Base-by-base conservation (phyloP, 2,113 vertebrate species). In the Lepidothrix coronata region DNA sequence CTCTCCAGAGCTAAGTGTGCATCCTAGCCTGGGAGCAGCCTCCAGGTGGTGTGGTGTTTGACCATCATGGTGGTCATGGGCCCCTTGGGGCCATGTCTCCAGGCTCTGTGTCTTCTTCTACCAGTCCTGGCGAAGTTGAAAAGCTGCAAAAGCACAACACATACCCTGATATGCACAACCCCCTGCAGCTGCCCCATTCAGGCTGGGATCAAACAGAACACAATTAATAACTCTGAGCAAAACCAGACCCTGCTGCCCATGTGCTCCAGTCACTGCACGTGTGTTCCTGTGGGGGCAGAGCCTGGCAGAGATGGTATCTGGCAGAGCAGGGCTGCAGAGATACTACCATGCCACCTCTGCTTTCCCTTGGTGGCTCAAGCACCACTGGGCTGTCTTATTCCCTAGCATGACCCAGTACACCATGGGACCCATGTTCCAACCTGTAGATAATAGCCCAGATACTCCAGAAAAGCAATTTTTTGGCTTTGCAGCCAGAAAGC, bases 201-300 rank as follows among this genome's bases (percentile, higher is more conserved):
- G 61, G 13, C 70, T 74, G 75, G 83, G 86, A 97, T 95, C 95
- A 97, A 96, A 93, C 71, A 76, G 83, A 92, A 62, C n/a, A 55
- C 0, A 0, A 76, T 77, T 90, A 94, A 79, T 65, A 66, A 62
- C 6, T 2, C 44, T 95, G 96, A 97, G 88, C 67, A 96, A 97
- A 96, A 85, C 96, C 96, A 96, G 96, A 93, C 35, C 49, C 67
- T 23, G 31, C 67, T 70, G 88, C 59, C 55, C 7, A 8, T 31
- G 88, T 70, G 70, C 67, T 87, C 51, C 74, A 46, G 87, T 54
- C 0, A 0, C 81, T 2, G 19, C 94, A 91, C 67, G 23, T 93
- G 93, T 31, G 3, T 76, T 59, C 66, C 58, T 0, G 5, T 1
- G 25, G 72, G 61, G 39, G n/a, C 48, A 84, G 86, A 93, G 79